Conservation (phyloP, 2,113 vertebrate genomes). For the Phyllostomus hastatus region DNA sequence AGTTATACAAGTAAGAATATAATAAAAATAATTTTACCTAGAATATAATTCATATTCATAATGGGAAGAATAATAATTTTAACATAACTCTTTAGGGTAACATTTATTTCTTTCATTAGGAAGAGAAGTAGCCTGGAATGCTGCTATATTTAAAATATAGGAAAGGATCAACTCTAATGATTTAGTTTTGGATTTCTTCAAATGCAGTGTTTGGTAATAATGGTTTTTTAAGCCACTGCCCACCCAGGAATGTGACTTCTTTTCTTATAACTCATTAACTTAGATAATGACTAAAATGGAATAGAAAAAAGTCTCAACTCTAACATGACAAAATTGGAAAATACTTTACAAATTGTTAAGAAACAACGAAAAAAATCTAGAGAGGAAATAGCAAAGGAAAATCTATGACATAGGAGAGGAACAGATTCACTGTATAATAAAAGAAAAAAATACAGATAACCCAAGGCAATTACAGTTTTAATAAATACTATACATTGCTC, state of each 20-base stretch:
- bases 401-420: background rate
- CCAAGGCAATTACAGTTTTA: background rate
- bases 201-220: background rate
- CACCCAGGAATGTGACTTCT: background rate
- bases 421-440: background rate
- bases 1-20: background rate
- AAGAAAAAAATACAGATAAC: background rate
- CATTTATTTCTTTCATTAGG: background rate
- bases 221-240: background rate
- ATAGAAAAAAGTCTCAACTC: background rate
- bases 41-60: background rate
- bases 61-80: background rate
- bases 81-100: background rate
- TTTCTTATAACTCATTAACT: background rate
- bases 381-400: background rate
- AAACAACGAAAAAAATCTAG: background rate
- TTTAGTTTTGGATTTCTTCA: background rate
- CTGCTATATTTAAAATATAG: background rate
- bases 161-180: background rate
- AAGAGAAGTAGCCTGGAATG: background rate
- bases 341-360: background rate
- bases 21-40: background rate
- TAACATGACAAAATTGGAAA: background rate
- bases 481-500: background rate
- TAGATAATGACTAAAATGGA: background rate